A percentile compares a stretch with the other conserved stretches of the same genome.
These are phyloP conservation scores for Dryadula phaetusa DNA, from an alignment of 2,888 invertebrate genomes.

Conservation along the genomic window DNA sequence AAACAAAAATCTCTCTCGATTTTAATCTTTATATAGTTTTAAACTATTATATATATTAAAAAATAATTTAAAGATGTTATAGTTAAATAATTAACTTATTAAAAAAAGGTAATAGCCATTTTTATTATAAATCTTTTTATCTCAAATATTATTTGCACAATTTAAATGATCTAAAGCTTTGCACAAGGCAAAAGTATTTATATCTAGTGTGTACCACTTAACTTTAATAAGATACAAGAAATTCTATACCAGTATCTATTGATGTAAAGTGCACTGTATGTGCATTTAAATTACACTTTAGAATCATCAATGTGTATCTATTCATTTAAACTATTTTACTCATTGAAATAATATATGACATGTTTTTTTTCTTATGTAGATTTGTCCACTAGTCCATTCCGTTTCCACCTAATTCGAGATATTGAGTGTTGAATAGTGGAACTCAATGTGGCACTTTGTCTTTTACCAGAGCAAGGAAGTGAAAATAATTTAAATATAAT, in stretches of 20 bases:
- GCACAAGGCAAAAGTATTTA: background rate
- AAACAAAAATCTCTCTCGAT: background rate
- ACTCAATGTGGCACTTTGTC: no score
- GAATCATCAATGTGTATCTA: conserved; percentile 33
- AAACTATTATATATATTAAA: background rate
- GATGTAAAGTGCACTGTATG: background rate
- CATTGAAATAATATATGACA: no score
- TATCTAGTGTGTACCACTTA: background rate
- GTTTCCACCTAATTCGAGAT: no score
- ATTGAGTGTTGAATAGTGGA: no score
- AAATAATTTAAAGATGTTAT: background rate
- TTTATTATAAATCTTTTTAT: no score
- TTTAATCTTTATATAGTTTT: no score
- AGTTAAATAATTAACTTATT: background rate
- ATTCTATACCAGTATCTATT: background rate
- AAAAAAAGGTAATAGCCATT: background rate
- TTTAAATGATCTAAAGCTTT: background rate
- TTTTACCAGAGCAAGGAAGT: no score
- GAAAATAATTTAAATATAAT: no score
- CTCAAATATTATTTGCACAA: no score
- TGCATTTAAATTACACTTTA: background rate
- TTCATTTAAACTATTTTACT: background rate
- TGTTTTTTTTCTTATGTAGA: no score
- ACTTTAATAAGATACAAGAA: background rate
- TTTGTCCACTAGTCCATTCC: no score